Conservation (phyloP, 2,797 vertebrate species). For the Dicrostonyx torquatus region DNA sequence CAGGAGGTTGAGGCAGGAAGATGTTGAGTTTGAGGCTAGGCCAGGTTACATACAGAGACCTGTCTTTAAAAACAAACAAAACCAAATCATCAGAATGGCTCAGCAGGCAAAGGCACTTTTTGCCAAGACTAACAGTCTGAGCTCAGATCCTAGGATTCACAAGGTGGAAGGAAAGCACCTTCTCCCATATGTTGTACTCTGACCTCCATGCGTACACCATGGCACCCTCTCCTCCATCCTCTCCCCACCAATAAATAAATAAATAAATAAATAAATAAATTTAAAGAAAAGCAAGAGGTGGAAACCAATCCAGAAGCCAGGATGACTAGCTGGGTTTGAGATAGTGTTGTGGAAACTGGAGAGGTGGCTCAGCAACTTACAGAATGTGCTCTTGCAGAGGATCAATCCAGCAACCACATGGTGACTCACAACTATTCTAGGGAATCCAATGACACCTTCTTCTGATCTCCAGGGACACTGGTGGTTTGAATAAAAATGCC, state of each 20-base stretch:
- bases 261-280: neutral
- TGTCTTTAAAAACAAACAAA: neutral
- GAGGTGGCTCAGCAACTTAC: neutral
- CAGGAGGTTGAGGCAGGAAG: neutral
- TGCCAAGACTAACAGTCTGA: neutral
- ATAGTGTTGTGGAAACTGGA: neutral
- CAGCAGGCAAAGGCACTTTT: neutral
- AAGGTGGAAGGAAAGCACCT: neutral
- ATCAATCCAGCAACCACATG: neutral
- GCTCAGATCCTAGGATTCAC: neutral
- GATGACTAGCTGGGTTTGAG: constrained; percentile 39
- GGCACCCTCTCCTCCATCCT: neutral
- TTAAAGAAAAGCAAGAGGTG: neutral
- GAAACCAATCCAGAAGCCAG: constrained; percentile 38
- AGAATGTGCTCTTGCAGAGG: neutral
- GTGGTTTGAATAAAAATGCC: neutral
- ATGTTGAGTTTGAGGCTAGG: neutral
- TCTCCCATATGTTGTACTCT: neutral
- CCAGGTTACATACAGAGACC: neutral
- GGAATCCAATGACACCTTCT: neutral
- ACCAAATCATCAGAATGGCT: neutral
- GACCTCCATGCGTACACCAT: neutral
- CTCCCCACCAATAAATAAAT: neutral
- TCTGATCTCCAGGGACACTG: neutral
- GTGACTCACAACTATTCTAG: neutral